phyloP scores from a whole-genome alignment of 2,113 vertebrate species.

The Riparia riparia region DNA sequence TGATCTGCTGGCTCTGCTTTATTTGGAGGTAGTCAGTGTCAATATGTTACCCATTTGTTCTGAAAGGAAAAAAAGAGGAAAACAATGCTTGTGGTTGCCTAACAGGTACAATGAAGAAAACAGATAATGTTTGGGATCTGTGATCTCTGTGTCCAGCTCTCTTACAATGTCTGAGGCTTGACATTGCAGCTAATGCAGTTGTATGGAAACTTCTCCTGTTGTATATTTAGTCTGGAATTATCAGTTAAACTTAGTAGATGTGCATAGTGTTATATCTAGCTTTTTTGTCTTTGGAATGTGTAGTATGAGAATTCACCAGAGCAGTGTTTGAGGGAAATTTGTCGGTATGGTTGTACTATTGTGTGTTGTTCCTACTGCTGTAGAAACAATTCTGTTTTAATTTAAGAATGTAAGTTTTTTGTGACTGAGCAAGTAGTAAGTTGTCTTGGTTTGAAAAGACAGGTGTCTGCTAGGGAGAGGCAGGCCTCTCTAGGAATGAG shows the following conservation, averaged over 20 bases:
- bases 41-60: not conserved
- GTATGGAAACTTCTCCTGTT: not conserved
- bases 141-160: not conserved
- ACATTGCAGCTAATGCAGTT: not conserved
- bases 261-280: rapidly evolving
- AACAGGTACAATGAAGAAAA: not conserved
- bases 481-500: no score
- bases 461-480: no score
- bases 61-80: not conserved
- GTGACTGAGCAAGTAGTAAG: not conserved
- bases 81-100: not conserved
- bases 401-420: not conserved
- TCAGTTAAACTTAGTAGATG: not conserved
- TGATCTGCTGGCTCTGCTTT: not conserved
- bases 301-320: rapidly evolving
- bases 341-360: rapidly evolving
- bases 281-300: not conserved
- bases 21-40: not conserved
- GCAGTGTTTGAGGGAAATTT: not conserved
- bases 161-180: not conserved
- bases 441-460: no score
- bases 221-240: not conserved
- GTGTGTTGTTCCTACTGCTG: not conserved
- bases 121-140: not conserved
- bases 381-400: not conserved